Percentiles rank a stretch among this genome's conserved stretches.
These are phyloP conservation scores for Geotrupes spiniger DNA, from an alignment of 2,888 invertebrate genomes.

Conservation along the genomic window DNA sequence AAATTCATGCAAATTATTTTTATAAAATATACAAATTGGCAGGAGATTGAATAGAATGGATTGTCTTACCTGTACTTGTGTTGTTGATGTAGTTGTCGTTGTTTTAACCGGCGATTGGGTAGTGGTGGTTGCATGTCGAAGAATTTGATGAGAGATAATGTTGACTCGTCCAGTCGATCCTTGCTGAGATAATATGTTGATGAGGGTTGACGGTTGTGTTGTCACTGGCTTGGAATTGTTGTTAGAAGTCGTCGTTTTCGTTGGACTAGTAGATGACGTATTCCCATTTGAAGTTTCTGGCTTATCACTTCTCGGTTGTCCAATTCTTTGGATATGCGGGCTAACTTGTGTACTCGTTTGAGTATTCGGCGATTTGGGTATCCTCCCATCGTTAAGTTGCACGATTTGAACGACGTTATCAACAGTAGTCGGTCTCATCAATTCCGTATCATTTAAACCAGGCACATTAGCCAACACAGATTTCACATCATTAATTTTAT, in stretches of 20 bases:
- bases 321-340: constrained; percentile 52
- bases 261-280: constrained; percentile 18
- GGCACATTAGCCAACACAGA: constrained; percentile 54
- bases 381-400: constrained; percentile 44
- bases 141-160: constrained; percentile 48
- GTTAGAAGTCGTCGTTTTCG: constrained; percentile 12
- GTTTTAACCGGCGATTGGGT: constrained; percentile 26
- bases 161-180: constrained; percentile 46
- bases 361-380: constrained; percentile 37
- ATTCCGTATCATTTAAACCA: constrained; percentile 59
- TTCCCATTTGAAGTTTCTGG: constrained; percentile 32
- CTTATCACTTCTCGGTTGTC: constrained; percentile 48
- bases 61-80: constrained; percentile 36
- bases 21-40: too few species aligned
- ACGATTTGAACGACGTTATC: constrained; percentile 48
- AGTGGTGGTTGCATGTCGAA: constrained; percentile 37
- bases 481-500: constrained; percentile 36
- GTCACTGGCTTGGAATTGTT: constrained; percentile 36
- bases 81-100: constrained; percentile 33
- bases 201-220: constrained; percentile 50
- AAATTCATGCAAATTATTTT: too few species aligned
- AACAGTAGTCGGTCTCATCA: constrained; percentile 56
- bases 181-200: constrained; percentile 56
- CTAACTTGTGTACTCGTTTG: constrained; percentile 50
- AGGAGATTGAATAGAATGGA: too few species aligned